Conservation (phyloP, 1,140 invertebrate genomes). For the Drepana arcuata region DNA sequence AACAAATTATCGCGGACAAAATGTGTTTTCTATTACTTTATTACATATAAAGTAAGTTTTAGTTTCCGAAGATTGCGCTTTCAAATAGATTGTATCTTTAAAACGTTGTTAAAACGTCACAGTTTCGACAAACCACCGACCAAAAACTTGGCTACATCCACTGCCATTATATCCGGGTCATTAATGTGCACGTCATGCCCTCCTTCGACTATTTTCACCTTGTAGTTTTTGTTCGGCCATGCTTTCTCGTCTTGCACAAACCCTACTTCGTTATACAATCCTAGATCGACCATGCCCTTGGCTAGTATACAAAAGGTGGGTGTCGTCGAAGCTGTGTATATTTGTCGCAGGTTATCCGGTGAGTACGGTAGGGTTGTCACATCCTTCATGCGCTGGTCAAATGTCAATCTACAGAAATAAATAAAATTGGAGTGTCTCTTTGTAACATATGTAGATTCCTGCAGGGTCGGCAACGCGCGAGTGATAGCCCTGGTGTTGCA, state of each 20-base stretch:
- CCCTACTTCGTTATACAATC: conserved; percentile 14
- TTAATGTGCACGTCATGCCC: conserved; percentile 37
- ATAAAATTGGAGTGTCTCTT: too few relatives aligned
- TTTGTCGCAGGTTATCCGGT: conserved; percentile 12
- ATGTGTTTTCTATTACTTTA: too few relatives aligned
- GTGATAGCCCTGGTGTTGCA: too few relatives aligned
- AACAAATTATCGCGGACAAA: too few relatives aligned
- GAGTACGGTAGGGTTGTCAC: conserved; percentile 24
- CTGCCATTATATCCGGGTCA: conserved; percentile 18
- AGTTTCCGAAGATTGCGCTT: too few relatives aligned
- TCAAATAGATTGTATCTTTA: too few relatives aligned
- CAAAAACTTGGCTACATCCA: conserved; percentile 15
- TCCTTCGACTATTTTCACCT: conserved; percentile 19
- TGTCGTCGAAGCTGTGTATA: conserved; percentile 21
- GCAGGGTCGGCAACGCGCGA: too few relatives aligned
- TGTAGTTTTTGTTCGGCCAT: conserved; percentile 34
- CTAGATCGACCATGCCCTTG: conserved; percentile 11
- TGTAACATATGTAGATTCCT: too few relatives aligned
- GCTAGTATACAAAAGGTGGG: conserved; percentile 33
- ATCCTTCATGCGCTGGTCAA: conserved; percentile 42
- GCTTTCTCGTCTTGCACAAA: conserved; percentile 25
- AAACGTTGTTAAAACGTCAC: too few relatives aligned
- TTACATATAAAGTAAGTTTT: too few relatives aligned
- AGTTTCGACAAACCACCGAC: conserved; percentile 9
- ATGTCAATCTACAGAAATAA: conserved; percentile 45